Percentiles rank a stretch among this genome's conserved stretches.
Evolutionary conservation across 1,140 invertebrate genomes (phyloP).

Genomic region (Brachionus rubens): DNA sequence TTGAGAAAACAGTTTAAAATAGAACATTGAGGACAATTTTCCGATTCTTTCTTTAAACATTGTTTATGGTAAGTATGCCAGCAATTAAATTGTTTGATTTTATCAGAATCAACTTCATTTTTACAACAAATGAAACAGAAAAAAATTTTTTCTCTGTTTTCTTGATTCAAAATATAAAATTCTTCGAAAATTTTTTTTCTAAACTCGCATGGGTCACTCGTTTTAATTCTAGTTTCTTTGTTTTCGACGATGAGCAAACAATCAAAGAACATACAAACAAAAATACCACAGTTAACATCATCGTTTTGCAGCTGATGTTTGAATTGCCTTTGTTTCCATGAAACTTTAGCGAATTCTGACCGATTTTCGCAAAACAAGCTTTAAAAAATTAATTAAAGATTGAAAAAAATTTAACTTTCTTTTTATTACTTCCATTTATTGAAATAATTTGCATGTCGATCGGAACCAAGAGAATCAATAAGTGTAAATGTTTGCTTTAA

Average conservation of each 20-base stretch:
- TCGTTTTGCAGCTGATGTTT: neutral
- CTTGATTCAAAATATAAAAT: neutral
- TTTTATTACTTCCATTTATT: neutral
- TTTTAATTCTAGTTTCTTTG: neutral
- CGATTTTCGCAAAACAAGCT: constrained; percentile 4
- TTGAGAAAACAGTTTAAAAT: no score
- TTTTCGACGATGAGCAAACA: neutral
- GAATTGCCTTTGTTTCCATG: constrained; percentile 4
- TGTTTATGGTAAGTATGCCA: constrained; percentile 7
- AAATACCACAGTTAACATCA: neutral
- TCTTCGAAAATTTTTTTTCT: constrained; percentile 8
- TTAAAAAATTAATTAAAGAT: neutral
- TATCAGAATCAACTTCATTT: neutral
- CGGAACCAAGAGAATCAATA: neutral
- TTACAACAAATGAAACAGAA: constrained; percentile 8
- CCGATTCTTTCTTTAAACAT: neutral
- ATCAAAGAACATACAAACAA: constrained; percentile 7
- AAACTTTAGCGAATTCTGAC: neutral
- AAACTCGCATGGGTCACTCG: neutral
- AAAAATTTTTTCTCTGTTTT: neutral
- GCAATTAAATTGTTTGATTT: neutral
- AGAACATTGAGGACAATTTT: no score
- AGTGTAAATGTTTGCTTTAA: neutral
- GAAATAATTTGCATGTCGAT: neutral
- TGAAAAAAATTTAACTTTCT: neutral